Evolutionary conservation across 2,113 vertebrate species (phyloP).

Genomic region (Scomber japonicus): DNA sequence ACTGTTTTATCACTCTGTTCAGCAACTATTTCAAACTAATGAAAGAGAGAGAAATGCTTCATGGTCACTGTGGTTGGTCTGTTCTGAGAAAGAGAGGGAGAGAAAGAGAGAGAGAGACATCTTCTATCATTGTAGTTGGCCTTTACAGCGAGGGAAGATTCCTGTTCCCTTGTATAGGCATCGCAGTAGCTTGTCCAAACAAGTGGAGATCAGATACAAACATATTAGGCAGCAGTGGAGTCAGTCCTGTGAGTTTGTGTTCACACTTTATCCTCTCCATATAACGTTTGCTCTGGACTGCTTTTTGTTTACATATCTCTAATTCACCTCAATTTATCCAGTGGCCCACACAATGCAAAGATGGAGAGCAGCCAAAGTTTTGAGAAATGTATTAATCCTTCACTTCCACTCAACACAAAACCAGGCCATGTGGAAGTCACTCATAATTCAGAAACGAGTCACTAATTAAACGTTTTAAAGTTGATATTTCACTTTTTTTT

Average conservation of each 20-base stretch:
- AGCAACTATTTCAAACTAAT: neutral
- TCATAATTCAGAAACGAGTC: neutral
- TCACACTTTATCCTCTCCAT: slow-evolving; percentile 7
- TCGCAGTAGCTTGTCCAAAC: slow-evolving; percentile 16
- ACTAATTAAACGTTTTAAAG: too few species aligned
- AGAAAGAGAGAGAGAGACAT: neutral
- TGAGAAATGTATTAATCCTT: slow-evolving; percentile 1
- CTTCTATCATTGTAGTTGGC: neutral
- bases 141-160: slow-evolving; percentile 7
- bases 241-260: neutral
- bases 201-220: neutral
- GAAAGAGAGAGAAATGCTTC: neutral
- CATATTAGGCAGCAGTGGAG: neutral
- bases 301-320: slow-evolving; percentile 48
- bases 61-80: neutral
- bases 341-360: neutral
- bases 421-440: neutral
- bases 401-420: neutral
- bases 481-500: too few species aligned
- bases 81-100: neutral
- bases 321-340: neutral
- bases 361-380: slow-evolving; percentile 2
- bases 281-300: slow-evolving; percentile 19
- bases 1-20: neutral
- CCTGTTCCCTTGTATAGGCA: slow-evolving; percentile 63